Conservation (phyloP, 2,113 vertebrate species). For the Hippopotamus amphibius region DNA sequence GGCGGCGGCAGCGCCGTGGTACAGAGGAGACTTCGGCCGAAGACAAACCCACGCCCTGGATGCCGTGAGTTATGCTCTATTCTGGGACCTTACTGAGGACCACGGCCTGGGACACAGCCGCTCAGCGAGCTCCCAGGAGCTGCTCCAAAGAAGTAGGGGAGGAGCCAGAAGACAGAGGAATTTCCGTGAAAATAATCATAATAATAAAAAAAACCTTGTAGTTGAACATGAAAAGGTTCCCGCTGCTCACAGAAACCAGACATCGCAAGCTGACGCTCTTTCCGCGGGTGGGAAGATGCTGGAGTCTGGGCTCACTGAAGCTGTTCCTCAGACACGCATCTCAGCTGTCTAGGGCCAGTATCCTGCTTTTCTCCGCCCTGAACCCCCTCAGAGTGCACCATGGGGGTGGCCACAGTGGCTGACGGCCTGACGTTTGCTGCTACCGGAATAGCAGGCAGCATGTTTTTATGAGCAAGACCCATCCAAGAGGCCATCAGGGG, state of each 20-base stretch:
- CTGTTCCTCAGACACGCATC: not conserved
- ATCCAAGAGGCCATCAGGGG: not conserved
- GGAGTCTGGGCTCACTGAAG: rapidly evolving
- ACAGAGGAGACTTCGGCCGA: not conserved
- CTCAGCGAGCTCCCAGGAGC: rapidly evolving
- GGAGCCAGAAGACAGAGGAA: not conserved
- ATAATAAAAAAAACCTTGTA: not conserved
- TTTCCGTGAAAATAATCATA: not conserved
- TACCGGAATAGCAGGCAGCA: not conserved
- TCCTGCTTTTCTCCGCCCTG: not conserved
- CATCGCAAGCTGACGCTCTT: not conserved
- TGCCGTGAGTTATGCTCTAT: rapidly evolving
- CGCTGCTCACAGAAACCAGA: not conserved
- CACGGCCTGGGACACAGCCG: not conserved
- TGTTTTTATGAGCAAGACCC: not conserved
- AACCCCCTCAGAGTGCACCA: not conserved
- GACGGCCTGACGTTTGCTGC: not conserved
- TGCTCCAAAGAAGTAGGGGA: not conserved
- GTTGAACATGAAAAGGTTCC: not conserved
- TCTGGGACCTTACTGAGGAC: not conserved
- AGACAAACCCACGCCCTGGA: rapidly evolving
- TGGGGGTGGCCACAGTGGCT: not conserved
- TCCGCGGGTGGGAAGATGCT: not conserved
- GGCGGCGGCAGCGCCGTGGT: not conserved
- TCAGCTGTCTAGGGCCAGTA: not conserved